A percentile compares a stretch with the other conserved stretches of the same genome.
phyloP scores from a whole-genome alignment of 1,140 invertebrate genomes.

The Drosophila navojoa region DNA sequence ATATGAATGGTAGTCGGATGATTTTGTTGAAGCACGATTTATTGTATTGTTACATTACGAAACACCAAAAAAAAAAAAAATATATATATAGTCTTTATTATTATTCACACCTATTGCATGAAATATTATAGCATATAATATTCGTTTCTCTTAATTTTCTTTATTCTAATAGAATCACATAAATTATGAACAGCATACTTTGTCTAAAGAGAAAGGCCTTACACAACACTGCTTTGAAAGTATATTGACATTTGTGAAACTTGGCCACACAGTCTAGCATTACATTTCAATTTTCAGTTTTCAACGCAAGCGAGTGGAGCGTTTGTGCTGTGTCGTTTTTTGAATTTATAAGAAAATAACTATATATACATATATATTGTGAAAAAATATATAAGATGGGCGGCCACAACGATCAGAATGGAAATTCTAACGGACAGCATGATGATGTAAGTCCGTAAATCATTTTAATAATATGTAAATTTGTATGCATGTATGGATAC shows the following conservation, averaged over 20 bases:
- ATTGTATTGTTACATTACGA: too few species aligned
- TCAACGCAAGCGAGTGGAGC: constrained; percentile 16
- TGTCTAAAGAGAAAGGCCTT: not conserved
- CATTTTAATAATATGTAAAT: not conserved
- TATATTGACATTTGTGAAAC: not conserved
- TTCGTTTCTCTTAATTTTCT: not conserved
- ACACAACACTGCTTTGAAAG: constrained; percentile 1
- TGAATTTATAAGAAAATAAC: constrained; percentile 4
- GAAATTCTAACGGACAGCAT: constrained; percentile 72
- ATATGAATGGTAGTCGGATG: not conserved
- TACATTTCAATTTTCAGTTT: constrained; percentile 44
- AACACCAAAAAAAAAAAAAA: too few species aligned
- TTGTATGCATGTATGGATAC: constrained; percentile 22
- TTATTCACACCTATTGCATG: too few species aligned
- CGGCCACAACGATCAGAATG: constrained; percentile 75
- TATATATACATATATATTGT: constrained; percentile 6
- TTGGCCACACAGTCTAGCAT: constrained; percentile 31
- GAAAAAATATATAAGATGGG: constrained; percentile 45
- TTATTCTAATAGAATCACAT: not conserved
- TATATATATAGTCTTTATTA: not conserved
- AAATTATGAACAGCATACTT: constrained; percentile 15
- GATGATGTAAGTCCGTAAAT: constrained; percentile 75
- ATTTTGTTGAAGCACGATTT: not conserved
- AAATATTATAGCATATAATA: too few species aligned
- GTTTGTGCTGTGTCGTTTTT: constrained; percentile 18